Evolutionary conservation across 2,797 vertebrate species (phyloP).

Genomic region (Phrynocephalus forsythii): DNA sequence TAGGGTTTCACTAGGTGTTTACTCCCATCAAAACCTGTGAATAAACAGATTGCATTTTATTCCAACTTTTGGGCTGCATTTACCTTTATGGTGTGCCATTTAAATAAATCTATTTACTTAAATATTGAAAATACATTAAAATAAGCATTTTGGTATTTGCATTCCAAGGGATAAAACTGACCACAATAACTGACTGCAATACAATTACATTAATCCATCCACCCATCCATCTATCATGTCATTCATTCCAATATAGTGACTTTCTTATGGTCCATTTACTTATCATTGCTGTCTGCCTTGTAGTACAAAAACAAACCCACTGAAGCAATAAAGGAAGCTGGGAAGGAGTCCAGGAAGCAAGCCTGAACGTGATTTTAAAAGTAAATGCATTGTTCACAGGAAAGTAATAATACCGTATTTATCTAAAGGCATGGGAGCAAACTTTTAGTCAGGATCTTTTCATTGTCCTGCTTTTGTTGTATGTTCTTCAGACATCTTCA

Average conservation of each 20-base stretch:
- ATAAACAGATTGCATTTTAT: slow-evolving; percentile 49
- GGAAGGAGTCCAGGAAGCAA: slow-evolving; percentile 58
- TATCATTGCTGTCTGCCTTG: slow-evolving; percentile 54
- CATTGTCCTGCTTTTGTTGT: slow-evolving; percentile 37
- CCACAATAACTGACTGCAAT: not conserved
- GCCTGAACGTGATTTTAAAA: slow-evolving; percentile 66
- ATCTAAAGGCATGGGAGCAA: slow-evolving; percentile 46
- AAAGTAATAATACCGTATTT: slow-evolving; percentile 54
- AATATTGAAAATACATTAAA: slow-evolving; percentile 45
- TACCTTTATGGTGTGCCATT: slow-evolving; percentile 22
- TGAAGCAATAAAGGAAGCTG: slow-evolving; percentile 60
- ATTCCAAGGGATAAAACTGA: slow-evolving; percentile 20
- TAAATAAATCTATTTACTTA: slow-evolving; percentile 10
- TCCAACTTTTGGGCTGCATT: slow-evolving; percentile 42
- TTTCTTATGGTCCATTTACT: slow-evolving; percentile 42
- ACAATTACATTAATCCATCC: not conserved
- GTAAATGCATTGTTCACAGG: slow-evolving; percentile 63
- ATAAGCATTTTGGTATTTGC: slow-evolving; percentile 43
- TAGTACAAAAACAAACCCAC: slow-evolving; percentile 61
- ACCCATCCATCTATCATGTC: not conserved
- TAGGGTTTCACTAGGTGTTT: not conserved
- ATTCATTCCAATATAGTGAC: slow-evolving; percentile 37
- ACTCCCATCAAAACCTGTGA: slow-evolving; percentile 31
- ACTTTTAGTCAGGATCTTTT: slow-evolving; percentile 35
- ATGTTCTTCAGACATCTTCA: slow-evolving; percentile 32